Evolutionary conservation across 30 jellyfish, hydroid and myxozoan species (phyloP).

Genomic region (Phacellophora camtschatica): DNA sequence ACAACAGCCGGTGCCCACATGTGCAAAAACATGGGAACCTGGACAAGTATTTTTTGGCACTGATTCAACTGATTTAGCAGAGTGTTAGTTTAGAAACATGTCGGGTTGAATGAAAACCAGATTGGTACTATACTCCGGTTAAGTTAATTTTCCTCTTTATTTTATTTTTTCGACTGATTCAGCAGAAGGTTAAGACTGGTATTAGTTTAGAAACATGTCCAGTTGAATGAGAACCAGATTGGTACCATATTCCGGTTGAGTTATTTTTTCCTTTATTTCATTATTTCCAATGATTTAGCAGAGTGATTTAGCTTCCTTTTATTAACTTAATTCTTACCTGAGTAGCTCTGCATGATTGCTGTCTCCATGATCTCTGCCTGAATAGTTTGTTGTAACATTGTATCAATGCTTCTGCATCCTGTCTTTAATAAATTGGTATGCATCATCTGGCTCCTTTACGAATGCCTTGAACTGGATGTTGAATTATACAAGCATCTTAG

Average conservation of each 20-base stretch:
- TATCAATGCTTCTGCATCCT: neutral
- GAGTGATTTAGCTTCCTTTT: neutral
- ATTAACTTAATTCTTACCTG: neutral
- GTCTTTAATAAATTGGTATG: neutral
- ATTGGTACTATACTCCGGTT: neutral
- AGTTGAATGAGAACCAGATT: neutral
- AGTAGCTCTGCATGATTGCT: neutral
- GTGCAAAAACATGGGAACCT: no score
- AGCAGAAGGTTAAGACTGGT: neutral
- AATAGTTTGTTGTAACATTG: neutral
- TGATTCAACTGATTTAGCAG: no score
- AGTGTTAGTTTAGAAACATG: no score
- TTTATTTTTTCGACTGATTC: neutral
- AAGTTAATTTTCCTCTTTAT: neutral
- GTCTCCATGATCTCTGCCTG: neutral
- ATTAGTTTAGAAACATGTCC: neutral
- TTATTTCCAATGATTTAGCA: no score
- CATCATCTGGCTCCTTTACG: neutral
- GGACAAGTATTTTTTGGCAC: no score
- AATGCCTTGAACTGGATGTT: neutral
- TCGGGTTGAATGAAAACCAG: neutral
- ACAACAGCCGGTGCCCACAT: no score
- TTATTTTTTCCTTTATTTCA: no score
- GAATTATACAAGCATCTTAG: neutral
- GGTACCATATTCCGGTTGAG: neutral